Conservation (phyloP, 2,797 vertebrate genomes). For the Eulemur albifrons region DNA sequence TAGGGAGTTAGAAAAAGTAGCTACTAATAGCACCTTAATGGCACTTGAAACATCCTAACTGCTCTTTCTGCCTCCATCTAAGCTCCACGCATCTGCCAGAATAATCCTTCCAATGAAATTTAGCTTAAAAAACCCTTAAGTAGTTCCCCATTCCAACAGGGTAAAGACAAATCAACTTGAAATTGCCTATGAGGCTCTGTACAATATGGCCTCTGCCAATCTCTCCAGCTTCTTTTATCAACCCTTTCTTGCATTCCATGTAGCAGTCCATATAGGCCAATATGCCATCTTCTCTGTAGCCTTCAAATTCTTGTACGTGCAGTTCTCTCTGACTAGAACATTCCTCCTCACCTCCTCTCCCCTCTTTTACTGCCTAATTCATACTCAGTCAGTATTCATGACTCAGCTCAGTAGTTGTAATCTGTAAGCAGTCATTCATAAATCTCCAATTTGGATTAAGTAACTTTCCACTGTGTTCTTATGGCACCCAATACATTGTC, state of each 20-base stretch:
- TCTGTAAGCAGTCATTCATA: not conserved
- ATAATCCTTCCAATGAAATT: not conserved
- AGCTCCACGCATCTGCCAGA: not conserved
- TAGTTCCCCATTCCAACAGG: not conserved
- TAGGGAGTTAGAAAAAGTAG: not conserved
- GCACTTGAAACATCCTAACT: not conserved
- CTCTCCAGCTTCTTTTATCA: not conserved
- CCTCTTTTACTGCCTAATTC: not conserved
- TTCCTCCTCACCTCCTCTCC: not conserved
- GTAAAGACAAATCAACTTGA: not conserved
- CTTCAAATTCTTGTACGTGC: not conserved
- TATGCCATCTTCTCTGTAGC: not conserved
- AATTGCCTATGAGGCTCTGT: not conserved
- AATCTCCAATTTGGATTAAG: not conserved
- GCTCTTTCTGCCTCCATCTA: not conserved
- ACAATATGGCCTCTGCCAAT: not conserved
- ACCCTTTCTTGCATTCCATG: not conserved
- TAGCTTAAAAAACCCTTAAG: not conserved
- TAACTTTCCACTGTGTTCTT: not conserved
- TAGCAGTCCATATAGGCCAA: not conserved
- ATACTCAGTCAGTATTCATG: not conserved
- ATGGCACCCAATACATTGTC: not conserved
- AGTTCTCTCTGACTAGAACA: not conserved
- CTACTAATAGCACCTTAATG: not conserved
- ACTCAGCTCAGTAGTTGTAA: not conserved